Percentiles rank a stretch among this genome's conserved stretches.
Conservation (phyloP, 2,797 vertebrate genomes). For the Chelon labrosus region DNA sequence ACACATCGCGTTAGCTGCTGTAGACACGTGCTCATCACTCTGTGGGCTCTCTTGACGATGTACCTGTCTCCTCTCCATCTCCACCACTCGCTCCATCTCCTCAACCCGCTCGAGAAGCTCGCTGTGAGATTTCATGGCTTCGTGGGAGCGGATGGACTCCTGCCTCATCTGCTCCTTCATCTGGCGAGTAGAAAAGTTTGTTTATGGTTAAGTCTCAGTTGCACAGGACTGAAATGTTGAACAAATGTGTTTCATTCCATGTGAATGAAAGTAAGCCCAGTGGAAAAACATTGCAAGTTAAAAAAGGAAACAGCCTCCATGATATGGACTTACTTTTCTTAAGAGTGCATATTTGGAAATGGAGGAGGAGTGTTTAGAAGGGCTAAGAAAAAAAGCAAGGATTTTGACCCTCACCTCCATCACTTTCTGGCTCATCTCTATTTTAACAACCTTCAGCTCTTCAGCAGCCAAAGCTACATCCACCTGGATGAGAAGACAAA, state of each 20-base stretch:
- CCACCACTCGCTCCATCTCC: slow-evolving; percentile 15
- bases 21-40: not conserved
- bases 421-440: slow-evolving; percentile 27
- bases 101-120: slow-evolving; percentile 8
- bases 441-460: slow-evolving; percentile 27
- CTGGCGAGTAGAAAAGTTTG: not conserved
- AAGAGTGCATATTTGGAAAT: not conserved
- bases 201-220: not conserved
- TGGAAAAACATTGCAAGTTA: too few species aligned
- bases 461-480: slow-evolving; percentile 20
- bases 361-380: not conserved
- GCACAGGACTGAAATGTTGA: too few species aligned
- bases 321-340: too few species aligned
- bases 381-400: not conserved
- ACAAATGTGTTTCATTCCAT: too few species aligned
- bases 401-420: slow-evolving; percentile 1
- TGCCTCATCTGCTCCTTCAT: slow-evolving; percentile 27
- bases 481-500: slow-evolving; percentile 9
- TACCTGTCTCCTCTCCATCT: slow-evolving; percentile 29
- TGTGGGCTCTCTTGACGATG: not conserved
- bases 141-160: not conserved
- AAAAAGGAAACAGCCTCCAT: too few species aligned
- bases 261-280: too few species aligned
- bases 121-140: slow-evolving; percentile 11
- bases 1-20: slow-evolving; percentile 7